These are phyloP conservation scores for Indicator indicator DNA, from an alignment of 2,113 vertebrate genomes.

Conservation along the genomic window DNA sequence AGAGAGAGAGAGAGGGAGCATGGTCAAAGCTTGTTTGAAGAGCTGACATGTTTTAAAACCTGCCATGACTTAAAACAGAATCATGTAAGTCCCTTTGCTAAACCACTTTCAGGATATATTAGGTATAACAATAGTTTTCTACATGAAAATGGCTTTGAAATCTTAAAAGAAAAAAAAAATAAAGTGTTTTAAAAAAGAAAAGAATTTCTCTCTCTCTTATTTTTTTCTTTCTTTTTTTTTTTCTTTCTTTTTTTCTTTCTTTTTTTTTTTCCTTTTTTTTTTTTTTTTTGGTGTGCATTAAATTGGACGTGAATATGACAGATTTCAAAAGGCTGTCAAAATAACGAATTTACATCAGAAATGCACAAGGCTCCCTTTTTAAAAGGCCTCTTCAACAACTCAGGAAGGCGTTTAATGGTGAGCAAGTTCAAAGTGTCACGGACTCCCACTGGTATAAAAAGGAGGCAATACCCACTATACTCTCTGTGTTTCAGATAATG, in stretches of 20 bases:
- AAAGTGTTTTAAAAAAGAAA: conserved; percentile 78
- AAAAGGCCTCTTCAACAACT: conserved; percentile 88
- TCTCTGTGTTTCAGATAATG: conserved; percentile 83
- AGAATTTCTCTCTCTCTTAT: conserved; percentile 61
- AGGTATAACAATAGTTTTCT: conserved; percentile 85
- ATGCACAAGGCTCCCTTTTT: conserved; percentile 84
- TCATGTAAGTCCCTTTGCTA: conserved; percentile 81
- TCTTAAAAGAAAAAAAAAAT: conserved; percentile 76
- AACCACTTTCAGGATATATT: conserved; percentile 83
- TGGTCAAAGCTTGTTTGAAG: conserved; percentile 80
- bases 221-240: too few species aligned
- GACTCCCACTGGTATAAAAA: conserved; percentile 89
- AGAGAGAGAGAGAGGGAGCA: neutral
- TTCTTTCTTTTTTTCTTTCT: too few species aligned
- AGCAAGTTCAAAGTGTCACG: conserved; percentile 92
- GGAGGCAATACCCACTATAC: conserved; percentile 83
- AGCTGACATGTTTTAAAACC: conserved; percentile 80
- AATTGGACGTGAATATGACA: conserved; percentile 92
- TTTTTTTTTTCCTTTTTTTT: conserved; percentile 20
- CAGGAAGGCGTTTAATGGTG: conserved; percentile 94
- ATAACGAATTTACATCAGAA: conserved; percentile 98
- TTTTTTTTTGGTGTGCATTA: conserved; percentile 77
- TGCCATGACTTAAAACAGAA: conserved; percentile 84
- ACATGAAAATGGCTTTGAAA: conserved; percentile 86
- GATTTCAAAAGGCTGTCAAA: conserved; percentile 88